Evolutionary conservation across 1,140 invertebrate species (phyloP), one percentile per base, ranked within the genome.

Genomic region (Cydia strobilella): DNA sequence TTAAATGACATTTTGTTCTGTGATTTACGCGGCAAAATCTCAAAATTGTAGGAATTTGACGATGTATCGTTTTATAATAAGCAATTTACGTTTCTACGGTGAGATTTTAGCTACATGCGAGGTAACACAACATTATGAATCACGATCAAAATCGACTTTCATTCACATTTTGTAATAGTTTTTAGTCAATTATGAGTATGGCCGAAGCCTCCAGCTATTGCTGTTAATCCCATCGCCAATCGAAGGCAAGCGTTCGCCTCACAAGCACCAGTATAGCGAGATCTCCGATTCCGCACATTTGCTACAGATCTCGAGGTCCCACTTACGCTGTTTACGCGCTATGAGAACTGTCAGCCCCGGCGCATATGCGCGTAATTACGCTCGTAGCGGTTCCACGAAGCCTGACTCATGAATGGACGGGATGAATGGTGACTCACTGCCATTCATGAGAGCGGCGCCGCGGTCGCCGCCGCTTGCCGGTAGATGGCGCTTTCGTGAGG

Each of bases 371-470:
- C n/a, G 54, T 59, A 59, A 59, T 59, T 59, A 59, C 54, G 54
- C 54, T 59, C 54, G 54, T 59, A 59, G 51, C 3, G 54, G 54
- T 59, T 59, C 54, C 54, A 59, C 54, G 54, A 59, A 59, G 54
- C 18, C 54, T 59, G 54, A 59, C 18, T 59, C 54, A 59, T 59
- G 54, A 59, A 59, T 59, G 54, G 54, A 23, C 54, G 54, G 54
- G 54, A 59, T 59, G 54, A 59, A 59, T 59, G 20, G 62, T 87
- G 85, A 87, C 71, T 86, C 87, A 87, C 75, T 72, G 75, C 78
- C 87, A 89, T 89, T 90, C 87, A 90, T 83, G 48, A 78, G 62
- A 23, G 20, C 54, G 51, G 42, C 42, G 12, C 42, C 42, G 20
- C 45, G 25, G 18, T n/a, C 45, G 20, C 71, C 62, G 31, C 45